Base-by-base conservation (phyloP, 2,797 vertebrate species). In the Neosilurus hyrtlii region DNA sequence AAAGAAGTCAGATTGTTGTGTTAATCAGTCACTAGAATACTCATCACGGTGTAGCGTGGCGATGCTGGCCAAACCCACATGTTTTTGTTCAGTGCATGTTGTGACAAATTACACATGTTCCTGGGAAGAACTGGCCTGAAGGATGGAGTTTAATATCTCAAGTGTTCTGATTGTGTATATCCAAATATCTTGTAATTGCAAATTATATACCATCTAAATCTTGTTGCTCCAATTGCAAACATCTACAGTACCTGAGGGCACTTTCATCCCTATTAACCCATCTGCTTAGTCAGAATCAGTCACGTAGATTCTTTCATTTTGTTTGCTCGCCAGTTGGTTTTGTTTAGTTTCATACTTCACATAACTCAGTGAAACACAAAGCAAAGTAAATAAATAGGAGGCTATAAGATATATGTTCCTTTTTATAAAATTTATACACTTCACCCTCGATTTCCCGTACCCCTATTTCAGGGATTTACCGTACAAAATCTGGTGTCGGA, bases 61-160 rank as follows among this genome's bases (percentile, higher is more conserved):
- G 30, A 66, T 1, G 15, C 52, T 57, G 14, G 30, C n/a, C n/a
- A 24, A 43, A 49, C 51, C 49, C 62, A 22, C 24, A 26, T 37
- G 65, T 26, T n/a, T 57, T 26, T 57, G 16, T 65, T 75, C 35
- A 43, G 51, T 61, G 22, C n/a, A 11, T 61, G 63, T 35, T 72
- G 10, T 77, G 75, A 79, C 59, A 35, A 65, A 37, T 26, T 26
- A 16, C 56, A 76, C 30, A 10, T 59, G 80, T n/a, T 72, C 43
- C 10, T 54, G 49, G 22, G 35, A 51, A 37, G 18, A 22, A 35
- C 51, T 12, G 10, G 26, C 30, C 26, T 22, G 35, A 75, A 59
- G 54, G 26, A 57, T 75, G 26, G 2, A 6, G 37, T 43, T 72
- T 52, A 52, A 14, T 15, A 18, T 26, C n/a, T n/a, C 49, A 49